A percentile compares a stretch with the other conserved stretches of the same genome.
These are phyloP conservation scores for Seladonia tumulorum DNA, from an alignment of 2,888 invertebrate genomes.

Conservation along the genomic window DNA sequence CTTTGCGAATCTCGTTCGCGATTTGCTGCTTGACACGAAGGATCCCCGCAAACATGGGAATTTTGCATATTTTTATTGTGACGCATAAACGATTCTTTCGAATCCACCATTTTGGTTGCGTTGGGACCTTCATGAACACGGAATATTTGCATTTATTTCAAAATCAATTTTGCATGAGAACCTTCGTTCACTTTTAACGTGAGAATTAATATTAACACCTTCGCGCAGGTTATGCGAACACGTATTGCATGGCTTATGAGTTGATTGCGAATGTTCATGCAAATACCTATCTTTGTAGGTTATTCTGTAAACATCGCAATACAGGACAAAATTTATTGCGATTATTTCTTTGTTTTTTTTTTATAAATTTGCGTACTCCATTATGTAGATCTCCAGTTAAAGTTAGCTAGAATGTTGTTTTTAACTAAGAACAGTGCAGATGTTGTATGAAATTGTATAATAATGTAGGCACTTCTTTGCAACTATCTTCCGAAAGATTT, in stretches of 20 bases:
- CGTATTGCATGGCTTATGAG: neutral
- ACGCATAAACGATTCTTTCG: constrained; percentile 4
- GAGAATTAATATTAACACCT: constrained; percentile 4
- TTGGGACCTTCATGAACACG: neutral
- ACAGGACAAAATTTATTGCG: neutral
- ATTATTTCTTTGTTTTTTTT: neutral
- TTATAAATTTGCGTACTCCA: too few species aligned
- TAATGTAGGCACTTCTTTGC: neutral
- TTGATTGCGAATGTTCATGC: neutral
- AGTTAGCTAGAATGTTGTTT: too few species aligned
- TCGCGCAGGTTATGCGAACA: neutral
- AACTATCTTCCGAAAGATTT: neutral
- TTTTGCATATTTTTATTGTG: constrained; percentile 27
- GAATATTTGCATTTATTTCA: constrained; percentile 9
- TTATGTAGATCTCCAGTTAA: too few species aligned
- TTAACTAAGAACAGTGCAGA: too few species aligned
- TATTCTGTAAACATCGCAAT: neutral
- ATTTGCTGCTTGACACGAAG: constrained; percentile 40
- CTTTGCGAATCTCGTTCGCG: constrained; percentile 43
- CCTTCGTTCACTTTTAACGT: constrained; percentile 1
- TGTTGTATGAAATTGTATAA: neutral
- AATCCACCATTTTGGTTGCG: constrained; percentile 2
- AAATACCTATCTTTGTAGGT: neutral
- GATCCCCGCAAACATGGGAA: constrained; percentile 31
- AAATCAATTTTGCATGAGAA: neutral